Conservation (phyloP, 1,140 invertebrate species). For the Eriosoma lanigerum region DNA sequence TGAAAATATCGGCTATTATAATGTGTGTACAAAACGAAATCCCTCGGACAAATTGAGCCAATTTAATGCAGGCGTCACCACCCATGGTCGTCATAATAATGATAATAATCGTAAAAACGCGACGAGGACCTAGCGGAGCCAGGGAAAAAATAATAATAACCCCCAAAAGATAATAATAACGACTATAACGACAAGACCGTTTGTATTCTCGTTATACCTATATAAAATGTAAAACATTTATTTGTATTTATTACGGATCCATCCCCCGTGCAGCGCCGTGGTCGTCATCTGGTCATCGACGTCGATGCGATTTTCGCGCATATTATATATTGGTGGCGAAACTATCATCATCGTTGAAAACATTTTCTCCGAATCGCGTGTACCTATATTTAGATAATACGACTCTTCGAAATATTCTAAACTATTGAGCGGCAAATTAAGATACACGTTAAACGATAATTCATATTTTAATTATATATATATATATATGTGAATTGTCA, state of each 20-base stretch:
- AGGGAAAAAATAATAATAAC: neutral
- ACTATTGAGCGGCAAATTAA: neutral
- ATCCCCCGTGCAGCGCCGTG: no score
- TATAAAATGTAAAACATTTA: no score
- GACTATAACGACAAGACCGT: neutral
- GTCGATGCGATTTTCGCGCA: neutral
- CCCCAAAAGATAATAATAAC: conserved; percentile 9
- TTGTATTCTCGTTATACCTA: neutral
- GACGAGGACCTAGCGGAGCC: neutral
- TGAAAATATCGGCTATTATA: conserved; percentile 29
- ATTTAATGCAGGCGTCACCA: conserved; percentile 28
- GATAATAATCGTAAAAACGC: conserved; percentile 6
- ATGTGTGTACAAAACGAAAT: no score
- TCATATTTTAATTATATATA: neutral
- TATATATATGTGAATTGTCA: neutral
- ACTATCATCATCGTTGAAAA: neutral
- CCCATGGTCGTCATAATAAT: neutral
- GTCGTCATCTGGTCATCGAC: neutral
- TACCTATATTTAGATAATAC: neutral
- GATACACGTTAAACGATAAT: no score
- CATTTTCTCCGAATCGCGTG: neutral
- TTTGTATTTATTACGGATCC: neutral
- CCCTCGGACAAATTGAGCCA: conserved; percentile 29
- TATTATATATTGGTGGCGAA: no score
- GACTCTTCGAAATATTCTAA: neutral